Base-by-base conservation (phyloP, 2,113 vertebrate genomes). In the Aplodontia rufa region DNA sequence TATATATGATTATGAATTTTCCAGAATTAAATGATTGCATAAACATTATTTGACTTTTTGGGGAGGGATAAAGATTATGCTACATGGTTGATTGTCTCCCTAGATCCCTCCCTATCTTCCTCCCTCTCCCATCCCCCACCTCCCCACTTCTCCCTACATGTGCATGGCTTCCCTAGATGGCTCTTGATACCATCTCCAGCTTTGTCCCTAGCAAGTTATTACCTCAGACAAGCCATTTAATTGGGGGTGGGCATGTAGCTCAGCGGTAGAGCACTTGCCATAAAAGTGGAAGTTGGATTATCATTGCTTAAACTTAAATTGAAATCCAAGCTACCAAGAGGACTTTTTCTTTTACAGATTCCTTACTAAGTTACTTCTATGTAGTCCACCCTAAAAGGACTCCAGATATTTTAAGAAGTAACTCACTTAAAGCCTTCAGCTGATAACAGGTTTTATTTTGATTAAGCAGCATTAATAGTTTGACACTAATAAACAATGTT, bases 401-500 rank as follows among this genome's bases (percentile, higher is more conserved):
- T 24, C 8, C 26, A 6, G 37, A 60, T 68, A 55, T 40, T 53
- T 90, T 90, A 80, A 92, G 71, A 89, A 93, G n/a, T 55, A 72
- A 94, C 14, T 91, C 10, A 85, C 28, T 53, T 81, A 76, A 45
- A 45, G 24, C 32, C 32, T 95, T 74, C 72, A 87, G 19, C 24
- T 68, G 68, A 60, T 66, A 40, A 53, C 42, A 84, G 8, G 9
- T 93, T 90, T 83, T 87, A 47, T 96, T 96, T 96, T 85, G 71
- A 76, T 91, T 68, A 76, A 76, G 51, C 85, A 75, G 16, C 71
- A 75, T 83, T 82, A 69, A 88, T 60, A 80, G n/a, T 47, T 82
- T 76, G 85, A 51, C 60, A 75, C 66, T 71, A 71, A 93, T 35
- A 83, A 20, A 60, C 55, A 53, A 14, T 47, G 51, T 30, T 32